phyloP scores from a whole-genome alignment of 1,140 invertebrate genomes.

The Drosophila azteca region DNA sequence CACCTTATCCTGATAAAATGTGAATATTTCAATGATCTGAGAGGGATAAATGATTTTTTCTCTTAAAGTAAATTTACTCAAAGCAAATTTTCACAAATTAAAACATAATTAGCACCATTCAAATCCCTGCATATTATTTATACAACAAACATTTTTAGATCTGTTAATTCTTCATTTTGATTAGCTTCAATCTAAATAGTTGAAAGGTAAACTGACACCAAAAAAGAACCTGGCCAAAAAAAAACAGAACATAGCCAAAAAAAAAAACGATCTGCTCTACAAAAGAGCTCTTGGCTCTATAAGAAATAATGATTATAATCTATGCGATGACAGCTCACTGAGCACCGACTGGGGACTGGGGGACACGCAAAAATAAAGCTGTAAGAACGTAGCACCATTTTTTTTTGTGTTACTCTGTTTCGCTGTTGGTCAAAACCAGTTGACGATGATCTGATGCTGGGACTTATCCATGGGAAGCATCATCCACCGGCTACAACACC shows the following conservation, averaged over 20 bases:
- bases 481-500: slow-evolving; percentile 14
- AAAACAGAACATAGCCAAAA: slow-evolving; percentile 10
- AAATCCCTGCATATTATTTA: slow-evolving; percentile 24
- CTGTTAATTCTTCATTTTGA: slow-evolving; percentile 44
- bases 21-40: too few species aligned
- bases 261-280: slow-evolving; percentile 15
- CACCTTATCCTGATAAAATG: too few species aligned
- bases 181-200: slow-evolving; percentile 44
- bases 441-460: slow-evolving; percentile 44
- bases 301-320: slow-evolving; percentile 44
- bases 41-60: too few species aligned
- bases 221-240: slow-evolving; percentile 4
- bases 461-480: slow-evolving; percentile 45
- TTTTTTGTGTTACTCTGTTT: slow-evolving; percentile 6
- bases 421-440: slow-evolving; percentile 59
- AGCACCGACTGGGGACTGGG: slow-evolving; percentile 18
- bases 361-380: slow-evolving; percentile 47
- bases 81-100: too few species aligned
- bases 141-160: slow-evolving; percentile 41
- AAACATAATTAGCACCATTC: slow-evolving; percentile 13
- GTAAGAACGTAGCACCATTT: slow-evolving; percentile 44
- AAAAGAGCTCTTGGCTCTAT: neutral
- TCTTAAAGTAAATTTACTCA: too few species aligned
- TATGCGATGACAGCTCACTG: slow-evolving; percentile 59
- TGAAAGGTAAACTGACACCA: slow-evolving; percentile 28